Evolutionary conservation across 1,140 invertebrate genomes (phyloP), one percentile per base, ranked within the genome.

Genomic region (Drosophila carrolli): DNA sequence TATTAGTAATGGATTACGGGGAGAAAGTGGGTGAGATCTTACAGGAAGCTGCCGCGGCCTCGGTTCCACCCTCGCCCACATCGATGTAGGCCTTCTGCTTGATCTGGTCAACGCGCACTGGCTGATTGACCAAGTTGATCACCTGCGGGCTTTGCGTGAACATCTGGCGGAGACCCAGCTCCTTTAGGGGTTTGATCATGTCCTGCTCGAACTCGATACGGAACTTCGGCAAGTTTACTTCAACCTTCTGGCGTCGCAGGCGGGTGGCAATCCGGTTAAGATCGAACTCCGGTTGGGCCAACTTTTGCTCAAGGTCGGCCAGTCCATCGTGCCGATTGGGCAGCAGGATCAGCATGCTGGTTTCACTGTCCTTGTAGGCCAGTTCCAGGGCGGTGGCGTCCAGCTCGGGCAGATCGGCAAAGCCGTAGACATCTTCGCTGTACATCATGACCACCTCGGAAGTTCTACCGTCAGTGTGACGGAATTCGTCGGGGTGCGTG

Each of bases 31-130:
- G 6, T 37, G 1, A 5, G 0, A 5, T 74, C 81, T 80, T 76
- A 92, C 91, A 90, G 7, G 91, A 60, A n/a, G 91, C 23, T 23
- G 23, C 67, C 7, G 88, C 68, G 5, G 91, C 91, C 58, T 92
- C 90, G 6, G 88, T 86, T 8, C 91, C 91, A 5, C 84, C 88
- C 61, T 92, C 91, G 54, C 82, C 81, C 5, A 92, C 88, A 56
- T 91, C 63, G 23, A 92, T 81, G 44, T 61, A 86, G 23, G 90
- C 82, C 50, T 91, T 91, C 43, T 92, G 91, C 14, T 81, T 58
- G 13, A 92, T 44, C 59, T 91, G 80, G 1, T 83, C 82, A 4
- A 86, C 59, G 0, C 38, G 62, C 32, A 89, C 81, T 2, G 11
- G 35, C 0, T 29, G 11, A 32, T 62, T n/a, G 11, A 82, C 73